Percentiles rank a stretch among this genome's conserved stretches.
phyloP scores from a whole-genome alignment of 1,140 invertebrate species.

The Parasteatoda tepidariorum region DNA sequence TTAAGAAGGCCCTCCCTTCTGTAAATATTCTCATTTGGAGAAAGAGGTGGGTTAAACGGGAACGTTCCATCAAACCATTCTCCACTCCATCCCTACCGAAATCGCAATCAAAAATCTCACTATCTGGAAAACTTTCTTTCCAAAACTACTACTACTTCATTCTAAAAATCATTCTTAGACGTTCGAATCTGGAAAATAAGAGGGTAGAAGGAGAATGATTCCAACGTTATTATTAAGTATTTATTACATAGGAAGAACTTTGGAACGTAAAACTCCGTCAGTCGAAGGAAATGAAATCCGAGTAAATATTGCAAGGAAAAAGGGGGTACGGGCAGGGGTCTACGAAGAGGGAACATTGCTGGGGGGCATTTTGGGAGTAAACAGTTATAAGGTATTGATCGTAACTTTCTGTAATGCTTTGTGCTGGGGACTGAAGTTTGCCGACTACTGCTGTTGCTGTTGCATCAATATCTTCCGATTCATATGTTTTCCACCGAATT shows the following conservation, averaged over 20 bases:
- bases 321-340: neutral
- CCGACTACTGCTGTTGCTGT: neutral
- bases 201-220: slow-evolving; percentile 6
- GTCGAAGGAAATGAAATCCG: slow-evolving; percentile 31
- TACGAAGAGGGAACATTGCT: neutral
- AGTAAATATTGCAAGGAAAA: slow-evolving; percentile 26
- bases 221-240: slow-evolving; percentile 33
- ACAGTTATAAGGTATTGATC: slow-evolving; percentile 36
- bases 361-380: slow-evolving; percentile 7
- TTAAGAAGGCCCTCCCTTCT: too few species aligned
- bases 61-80: too few species aligned
- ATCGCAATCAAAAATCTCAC: neutral
- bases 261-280: neutral
- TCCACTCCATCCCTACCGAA: too few species aligned
- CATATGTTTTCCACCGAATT: neutral
- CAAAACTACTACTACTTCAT: too few species aligned
- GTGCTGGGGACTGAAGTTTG: slow-evolving; percentile 2
- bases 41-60: too few species aligned
- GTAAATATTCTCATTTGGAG: too few species aligned
- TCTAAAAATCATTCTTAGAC: too few species aligned
- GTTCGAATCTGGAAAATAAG: too few species aligned
- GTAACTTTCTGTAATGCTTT: neutral
- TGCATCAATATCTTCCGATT: neutral
- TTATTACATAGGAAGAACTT: slow-evolving; percentile 33
- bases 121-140: too few species aligned